Evolutionary conservation across 2,797 vertebrate species (phyloP).

Genomic region (Microctenopoma stevenorrisi): DNA sequence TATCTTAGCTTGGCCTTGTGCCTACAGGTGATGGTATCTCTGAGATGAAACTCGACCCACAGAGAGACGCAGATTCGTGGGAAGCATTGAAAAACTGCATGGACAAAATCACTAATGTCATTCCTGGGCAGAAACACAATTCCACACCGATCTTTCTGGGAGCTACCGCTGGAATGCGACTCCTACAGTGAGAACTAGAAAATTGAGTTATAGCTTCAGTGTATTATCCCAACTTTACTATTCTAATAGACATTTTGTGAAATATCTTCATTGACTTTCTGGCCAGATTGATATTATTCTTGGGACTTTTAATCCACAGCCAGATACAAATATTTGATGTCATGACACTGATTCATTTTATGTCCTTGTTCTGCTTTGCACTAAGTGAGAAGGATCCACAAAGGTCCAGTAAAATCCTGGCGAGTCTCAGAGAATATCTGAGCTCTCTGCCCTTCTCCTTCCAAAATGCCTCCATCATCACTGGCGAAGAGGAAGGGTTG

Average conservation of each 20-base stretch:
- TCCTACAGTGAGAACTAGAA: conserved; percentile 86
- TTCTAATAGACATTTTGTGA: not conserved
- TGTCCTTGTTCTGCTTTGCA: conserved; percentile 16
- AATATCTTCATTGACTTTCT: not conserved
- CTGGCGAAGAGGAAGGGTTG: conserved; percentile 93
- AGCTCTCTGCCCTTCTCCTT: conserved; percentile 89
- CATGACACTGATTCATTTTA: not conserved
- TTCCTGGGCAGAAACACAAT: conserved; percentile 85
- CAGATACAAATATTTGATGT: not conserved
- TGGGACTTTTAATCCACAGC: not conserved
- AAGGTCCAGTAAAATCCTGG: conserved; percentile 85
- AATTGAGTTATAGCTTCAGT: not conserved
- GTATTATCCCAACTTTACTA: not conserved
- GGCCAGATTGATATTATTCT: not conserved
- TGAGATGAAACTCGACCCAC: conserved; percentile 80
- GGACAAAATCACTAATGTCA: conserved; percentile 68
- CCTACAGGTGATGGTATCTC: conserved; percentile 89
- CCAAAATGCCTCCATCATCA: conserved; percentile 92
- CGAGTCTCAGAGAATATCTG: conserved; percentile 86
- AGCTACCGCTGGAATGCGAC: conserved; percentile 96
- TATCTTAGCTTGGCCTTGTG: conserved; percentile 18
- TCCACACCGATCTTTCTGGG: conserved; percentile 89
- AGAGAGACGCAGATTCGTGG: conserved; percentile 72
- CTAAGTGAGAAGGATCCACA: conserved; percentile 85
- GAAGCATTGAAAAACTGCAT: conserved; percentile 85